Percentiles rank a stretch among this genome's conserved stretches.
These are phyloP conservation scores for Melanerpes aurifrons DNA, from an alignment of 2,113 vertebrate genomes.

Conservation along the genomic window DNA sequence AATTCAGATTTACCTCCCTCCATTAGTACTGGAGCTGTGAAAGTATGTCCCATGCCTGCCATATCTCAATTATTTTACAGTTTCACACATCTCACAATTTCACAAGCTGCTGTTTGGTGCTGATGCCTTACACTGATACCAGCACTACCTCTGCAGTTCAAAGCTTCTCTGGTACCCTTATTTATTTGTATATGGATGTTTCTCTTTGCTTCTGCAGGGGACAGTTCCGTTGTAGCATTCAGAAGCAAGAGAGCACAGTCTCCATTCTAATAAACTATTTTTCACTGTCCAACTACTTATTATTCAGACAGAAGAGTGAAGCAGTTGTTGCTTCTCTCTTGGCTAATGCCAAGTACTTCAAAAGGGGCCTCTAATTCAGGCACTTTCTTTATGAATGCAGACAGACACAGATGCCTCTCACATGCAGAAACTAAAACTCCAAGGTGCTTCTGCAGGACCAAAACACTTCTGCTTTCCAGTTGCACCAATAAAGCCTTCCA, in stretches of 20 bases:
- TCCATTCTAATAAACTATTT: background rate
- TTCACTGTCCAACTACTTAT: background rate
- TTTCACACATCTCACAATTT: background rate
- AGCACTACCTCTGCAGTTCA: background rate
- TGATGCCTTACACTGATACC: background rate
- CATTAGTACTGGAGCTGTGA: background rate
- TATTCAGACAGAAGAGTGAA: background rate
- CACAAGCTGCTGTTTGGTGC: background rate
- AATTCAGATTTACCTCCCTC: background rate
- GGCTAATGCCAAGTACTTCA: background rate
- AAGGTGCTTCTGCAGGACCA: background rate
- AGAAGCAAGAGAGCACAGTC: background rate
- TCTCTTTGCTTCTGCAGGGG: background rate
- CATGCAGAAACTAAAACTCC: background rate
- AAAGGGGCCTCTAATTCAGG: background rate
- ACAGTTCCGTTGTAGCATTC: background rate
- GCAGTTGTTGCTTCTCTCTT: background rate
- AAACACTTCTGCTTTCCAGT: background rate
- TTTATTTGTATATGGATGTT: background rate
- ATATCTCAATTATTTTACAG: background rate
- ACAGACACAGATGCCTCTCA: background rate
- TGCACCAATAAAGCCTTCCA: background rate
- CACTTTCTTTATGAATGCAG: background rate
- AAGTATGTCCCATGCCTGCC: background rate
- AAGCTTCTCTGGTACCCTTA: background rate